phyloP scores from a whole-genome alignment of 2,888 invertebrate genomes.

The Rhabditoides inermis region DNA sequence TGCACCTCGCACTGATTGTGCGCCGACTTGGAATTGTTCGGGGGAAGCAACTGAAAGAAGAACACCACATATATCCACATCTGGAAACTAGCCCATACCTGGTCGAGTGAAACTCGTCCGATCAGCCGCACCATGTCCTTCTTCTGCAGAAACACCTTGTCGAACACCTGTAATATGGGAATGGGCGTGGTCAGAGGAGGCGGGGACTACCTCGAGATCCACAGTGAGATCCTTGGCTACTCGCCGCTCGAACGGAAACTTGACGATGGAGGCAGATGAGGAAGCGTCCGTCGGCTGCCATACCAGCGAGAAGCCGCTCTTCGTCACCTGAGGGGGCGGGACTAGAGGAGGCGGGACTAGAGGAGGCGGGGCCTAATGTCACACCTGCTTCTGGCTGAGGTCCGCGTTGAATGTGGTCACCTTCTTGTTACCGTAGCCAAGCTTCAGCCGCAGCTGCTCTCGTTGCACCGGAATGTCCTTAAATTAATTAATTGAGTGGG shows the following conservation, averaged over 20 bases:
- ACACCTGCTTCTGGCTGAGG: conserved; percentile 46
- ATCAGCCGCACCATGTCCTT: conserved; percentile 44
- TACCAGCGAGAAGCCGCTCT: conserved; percentile 49
- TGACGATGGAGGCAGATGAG: conserved; percentile 46
- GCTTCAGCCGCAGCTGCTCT: conserved; percentile 48
- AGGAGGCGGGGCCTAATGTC: not conserved
- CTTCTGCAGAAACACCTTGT: conserved; percentile 55
- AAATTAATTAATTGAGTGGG: too few species aligned
- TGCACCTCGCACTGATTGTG: conserved; percentile 49
- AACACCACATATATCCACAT: not conserved
- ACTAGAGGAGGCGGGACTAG: not conserved
- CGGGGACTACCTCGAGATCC: conserved; percentile 21
- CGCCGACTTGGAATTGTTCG: conserved; percentile 47
- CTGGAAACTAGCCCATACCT: conserved; percentile 5
- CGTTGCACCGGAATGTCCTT: conserved; percentile 48
- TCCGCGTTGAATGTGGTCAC: conserved; percentile 50
- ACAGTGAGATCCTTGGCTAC: conserved; percentile 23
- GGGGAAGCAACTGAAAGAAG: conserved; percentile 49
- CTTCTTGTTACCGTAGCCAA: conserved; percentile 51
- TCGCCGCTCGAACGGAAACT: conserved; percentile 49
- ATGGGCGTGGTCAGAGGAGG: not conserved
- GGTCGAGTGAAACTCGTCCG: conserved; percentile 28
- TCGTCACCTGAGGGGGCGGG: conserved; percentile 39
- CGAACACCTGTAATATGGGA: conserved; percentile 38
- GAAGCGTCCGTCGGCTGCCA: conserved; percentile 51